Evolutionary conservation across 1,140 invertebrate genomes (phyloP), one percentile per base, ranked within the genome.

Genomic region (Harpegnathos saltator): DNA sequence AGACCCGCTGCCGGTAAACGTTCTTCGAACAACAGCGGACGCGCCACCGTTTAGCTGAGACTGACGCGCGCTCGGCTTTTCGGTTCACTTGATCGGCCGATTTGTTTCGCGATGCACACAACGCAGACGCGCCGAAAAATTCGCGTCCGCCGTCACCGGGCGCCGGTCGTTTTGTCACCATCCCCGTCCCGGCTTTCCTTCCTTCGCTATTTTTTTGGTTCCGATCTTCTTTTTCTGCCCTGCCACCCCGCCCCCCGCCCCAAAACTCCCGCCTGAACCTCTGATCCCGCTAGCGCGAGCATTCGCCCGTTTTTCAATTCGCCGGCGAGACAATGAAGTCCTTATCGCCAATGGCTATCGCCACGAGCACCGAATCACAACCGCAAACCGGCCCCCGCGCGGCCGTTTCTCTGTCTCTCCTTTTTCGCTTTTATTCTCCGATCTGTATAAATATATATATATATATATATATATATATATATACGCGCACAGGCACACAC

Each of bases 241-340:
- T 11, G 29, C 15, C 17, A 38, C 58, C 56, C 56, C 56, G 44
- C n/a, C n/a, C n/a, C n/a, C n/a, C n/a, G n/a, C n/a, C n/a, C n/a
- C n/a, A n/a, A n/a, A 62, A 78, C 56, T 26, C 38, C 59, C 61
- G 5, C 29, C 29, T 33, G 29, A 5, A 11, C 3, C 59, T 44
- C 38, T 11, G 26, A 14, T 58, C 33, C 33, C 3, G 68, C 26
- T 73, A 29, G 4, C 9, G 44, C 26, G 29, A 62, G 66, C 48
- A 62, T 63, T 69, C 68, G 62, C 68, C 69, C 71, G 87, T 82
- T 89, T 82, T 89, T 89, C 85, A 85, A 89, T 89, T 89, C 88
- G 78, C 33, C 75, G 54, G 68, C 75, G 87, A 89, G 88, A 87
- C 87, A 89, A 89, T 89, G 87, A 89, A 87, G 77, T 89, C 78